phyloP scores from a whole-genome alignment of 2,888 invertebrate species.

The Eueremaeus valkanovi region DNA sequence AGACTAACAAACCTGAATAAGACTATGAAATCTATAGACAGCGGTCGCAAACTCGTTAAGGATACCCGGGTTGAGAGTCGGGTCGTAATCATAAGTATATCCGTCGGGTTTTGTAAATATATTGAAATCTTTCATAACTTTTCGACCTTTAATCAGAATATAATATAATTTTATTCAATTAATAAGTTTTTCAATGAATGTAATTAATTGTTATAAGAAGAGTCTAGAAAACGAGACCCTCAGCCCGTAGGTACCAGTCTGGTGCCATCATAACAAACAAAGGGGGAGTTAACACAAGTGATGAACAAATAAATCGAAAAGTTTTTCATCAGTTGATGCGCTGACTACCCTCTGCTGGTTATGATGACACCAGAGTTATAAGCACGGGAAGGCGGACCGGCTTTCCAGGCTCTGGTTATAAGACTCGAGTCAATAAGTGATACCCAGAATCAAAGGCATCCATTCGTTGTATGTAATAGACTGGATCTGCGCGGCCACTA shows the following conservation, averaged over 20 bases:
- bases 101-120: constrained; percentile 54
- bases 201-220: not conserved
- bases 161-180: constrained; percentile 50
- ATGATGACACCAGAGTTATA: too few species aligned
- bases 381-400: too few species aligned
- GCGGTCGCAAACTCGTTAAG: constrained; percentile 77
- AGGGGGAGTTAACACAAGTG: too few species aligned
- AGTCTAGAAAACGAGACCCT: too few species aligned
- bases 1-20: constrained; percentile 61
- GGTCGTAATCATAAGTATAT: constrained; percentile 61
- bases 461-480: constrained; percentile 47
- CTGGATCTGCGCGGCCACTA: constrained; percentile 46
- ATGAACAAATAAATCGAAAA: too few species aligned
- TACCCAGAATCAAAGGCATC: constrained; percentile 46
- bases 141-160: constrained; percentile 46
- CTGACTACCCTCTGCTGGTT: too few species aligned
- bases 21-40: constrained; percentile 79
- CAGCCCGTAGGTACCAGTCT: too few species aligned
- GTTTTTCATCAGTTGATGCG: too few species aligned
- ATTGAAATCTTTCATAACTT: constrained; percentile 61
- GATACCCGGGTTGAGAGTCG: constrained; percentile 66
- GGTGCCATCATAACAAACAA: too few species aligned
- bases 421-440: too few species aligned
- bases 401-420: too few species aligned
- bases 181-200: not conserved